phyloP scores from a whole-genome alignment of 1,140 invertebrate species.

The Drosophila sp. region DNA sequence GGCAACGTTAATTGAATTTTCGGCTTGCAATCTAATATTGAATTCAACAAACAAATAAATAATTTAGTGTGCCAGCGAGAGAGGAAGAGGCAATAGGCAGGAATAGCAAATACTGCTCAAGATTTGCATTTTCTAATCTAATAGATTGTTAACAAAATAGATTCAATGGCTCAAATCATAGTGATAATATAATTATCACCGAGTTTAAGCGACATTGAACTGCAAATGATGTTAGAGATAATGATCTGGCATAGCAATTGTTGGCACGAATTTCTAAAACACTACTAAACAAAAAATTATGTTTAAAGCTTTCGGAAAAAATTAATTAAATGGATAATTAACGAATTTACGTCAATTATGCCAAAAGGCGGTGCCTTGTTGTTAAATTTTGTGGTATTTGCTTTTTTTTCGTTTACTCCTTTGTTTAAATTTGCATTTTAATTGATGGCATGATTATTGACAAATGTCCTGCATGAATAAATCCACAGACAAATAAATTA shows the following conservation, averaged over 20 bases:
- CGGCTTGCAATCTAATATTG: not conserved
- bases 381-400: not conserved
- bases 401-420: not conserved
- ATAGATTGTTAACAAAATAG: no score
- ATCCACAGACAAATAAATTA: not conserved
- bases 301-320: no score
- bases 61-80: not conserved
- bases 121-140: not conserved
- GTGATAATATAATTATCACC: not conserved
- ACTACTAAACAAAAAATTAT: no score
- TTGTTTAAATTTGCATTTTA: not conserved
- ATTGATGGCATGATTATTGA: not conserved
- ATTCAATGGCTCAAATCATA: no score
- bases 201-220: no score
- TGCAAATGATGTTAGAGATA: no score
- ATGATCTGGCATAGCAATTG: no score
- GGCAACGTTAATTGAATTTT: constrained; percentile 38
- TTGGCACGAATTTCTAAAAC: no score
- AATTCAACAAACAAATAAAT: not conserved
- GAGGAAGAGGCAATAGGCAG: no score
- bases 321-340: no score
- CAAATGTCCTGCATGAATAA: not conserved
- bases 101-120: not conserved
- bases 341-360: not conserved
- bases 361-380: not conserved